Conservation (phyloP, 2,797 vertebrate genomes). For the Danionella dracula region DNA sequence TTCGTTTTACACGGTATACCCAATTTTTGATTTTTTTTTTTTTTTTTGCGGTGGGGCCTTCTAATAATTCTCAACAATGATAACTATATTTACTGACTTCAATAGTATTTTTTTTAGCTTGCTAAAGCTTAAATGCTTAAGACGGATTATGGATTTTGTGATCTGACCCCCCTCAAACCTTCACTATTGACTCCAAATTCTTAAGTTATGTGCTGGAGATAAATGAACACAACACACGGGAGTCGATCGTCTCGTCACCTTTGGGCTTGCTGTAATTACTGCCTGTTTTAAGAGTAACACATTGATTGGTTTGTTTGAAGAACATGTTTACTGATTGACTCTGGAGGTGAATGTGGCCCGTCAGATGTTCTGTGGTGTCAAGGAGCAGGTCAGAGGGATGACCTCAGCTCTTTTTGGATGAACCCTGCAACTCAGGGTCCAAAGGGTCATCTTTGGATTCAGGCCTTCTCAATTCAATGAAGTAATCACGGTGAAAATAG, state of each 20-base stretch:
- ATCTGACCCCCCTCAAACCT: no score
- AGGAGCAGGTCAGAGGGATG: slow-evolving; percentile 12
- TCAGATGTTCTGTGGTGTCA: slow-evolving; percentile 17
- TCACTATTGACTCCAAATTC: no score
- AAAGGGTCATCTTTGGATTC: background rate
- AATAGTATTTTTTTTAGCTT: no score
- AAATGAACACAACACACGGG: background rate
- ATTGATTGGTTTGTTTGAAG: slow-evolving; percentile 24
- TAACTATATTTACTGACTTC: no score
- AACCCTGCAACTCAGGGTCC: slow-evolving; percentile 22
- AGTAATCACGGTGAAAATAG: background rate
- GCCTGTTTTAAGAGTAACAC: background rate
- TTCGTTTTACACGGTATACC: no score
- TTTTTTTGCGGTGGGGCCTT: no score
- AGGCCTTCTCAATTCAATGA: background rate
- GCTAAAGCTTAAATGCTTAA: no score
- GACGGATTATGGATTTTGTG: no score
- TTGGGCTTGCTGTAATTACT: background rate
- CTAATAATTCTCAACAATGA: no score
- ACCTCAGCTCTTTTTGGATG: slow-evolving; percentile 25
- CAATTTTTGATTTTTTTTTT: no score
- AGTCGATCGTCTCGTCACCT: background rate
- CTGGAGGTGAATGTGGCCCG: slow-evolving; percentile 5
- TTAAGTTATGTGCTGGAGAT: no score
- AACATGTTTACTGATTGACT: slow-evolving; percentile 16